Base-by-base conservation (phyloP, 2,113 vertebrate genomes). In the Chaenocephalus aceratus region DNA sequence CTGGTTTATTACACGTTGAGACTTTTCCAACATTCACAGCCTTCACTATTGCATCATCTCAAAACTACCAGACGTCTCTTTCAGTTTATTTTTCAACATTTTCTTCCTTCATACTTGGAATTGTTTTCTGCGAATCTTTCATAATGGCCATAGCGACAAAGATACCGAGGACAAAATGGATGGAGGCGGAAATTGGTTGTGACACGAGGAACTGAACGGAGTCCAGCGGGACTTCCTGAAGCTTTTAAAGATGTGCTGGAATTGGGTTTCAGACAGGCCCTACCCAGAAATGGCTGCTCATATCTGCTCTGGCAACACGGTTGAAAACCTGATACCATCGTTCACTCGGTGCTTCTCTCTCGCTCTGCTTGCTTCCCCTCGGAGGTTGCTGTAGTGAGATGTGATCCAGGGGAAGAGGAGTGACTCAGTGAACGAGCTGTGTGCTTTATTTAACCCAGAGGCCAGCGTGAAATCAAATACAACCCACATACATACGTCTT, bases 161-260 rank as follows among this genome's bases (percentile, higher is more conserved):
- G 9, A 34, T 41, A 41, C 6, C 7, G 36, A 2, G 2, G 23
- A 21, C 23, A 56, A 64, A 80, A 79, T 70, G 61, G 13, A 86
- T 83, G 2, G 0, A 18, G 75, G 56, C 60, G 76, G 76, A 88
- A 89, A 90, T 91, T 85, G 73, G 52, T 80, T 88, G 84, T 89
- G 91, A 88, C 91, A 86, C 3, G 16, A 83, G 77, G 80, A 91
- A 83, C 65, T 77, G 84, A 82, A 67, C 34, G 10, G 59, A 87
- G 72, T 88, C 88, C 82, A 69, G 80, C 45, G 81, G 89, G 89
- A 90, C 82, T 88, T 89, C 81, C 85, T 90, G 84, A 73, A 92
- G 89, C 85, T 92, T 90, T 88, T 84, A 91, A 87, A 82, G 85
- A 77, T 81, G 57, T 23, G 67, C 51, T 77, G 78, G 88, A 75